Conservation (phyloP, 2,888 invertebrate genomes). For the Pachliopta kotzebuea region DNA sequence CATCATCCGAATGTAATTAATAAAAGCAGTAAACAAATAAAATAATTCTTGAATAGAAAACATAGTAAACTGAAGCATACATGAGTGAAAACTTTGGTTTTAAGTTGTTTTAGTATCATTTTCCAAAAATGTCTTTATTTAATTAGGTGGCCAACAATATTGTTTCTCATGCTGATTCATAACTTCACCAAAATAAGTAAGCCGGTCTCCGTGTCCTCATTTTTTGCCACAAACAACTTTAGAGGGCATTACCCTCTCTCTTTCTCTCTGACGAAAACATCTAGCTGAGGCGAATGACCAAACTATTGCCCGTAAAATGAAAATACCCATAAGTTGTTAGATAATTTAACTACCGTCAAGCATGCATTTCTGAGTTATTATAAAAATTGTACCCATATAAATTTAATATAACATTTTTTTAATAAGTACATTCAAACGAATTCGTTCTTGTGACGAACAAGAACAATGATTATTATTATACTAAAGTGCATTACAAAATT, state of each 20-base stretch:
- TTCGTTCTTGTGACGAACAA: not conserved
- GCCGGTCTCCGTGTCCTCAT: slow-evolving; percentile 74
- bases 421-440: slow-evolving; percentile 23
- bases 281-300: slow-evolving; percentile 62
- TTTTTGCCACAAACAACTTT: slow-evolving; percentile 79
- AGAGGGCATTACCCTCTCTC: slow-evolving; percentile 74
- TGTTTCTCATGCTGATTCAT: slow-evolving; percentile 77
- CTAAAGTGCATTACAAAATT: not conserved
- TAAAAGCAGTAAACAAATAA: not conserved
- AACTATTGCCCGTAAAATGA: slow-evolving; percentile 44
- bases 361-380: slow-evolving; percentile 10
- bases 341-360: slow-evolving; percentile 23
- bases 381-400: slow-evolving; percentile 4
- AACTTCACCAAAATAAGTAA: slow-evolving; percentile 71
- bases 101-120: slow-evolving; percentile 32
- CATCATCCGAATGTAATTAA: not conserved
- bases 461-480: not conserved
- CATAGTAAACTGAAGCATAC: not conserved
- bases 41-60: not conserved
- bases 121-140: slow-evolving; percentile 37
- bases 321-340: slow-evolving; percentile 21
- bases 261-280: slow-evolving; percentile 63
- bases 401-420: slow-evolving; percentile 22
- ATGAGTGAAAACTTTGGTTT: not conserved
- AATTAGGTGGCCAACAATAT: slow-evolving; percentile 53